phyloP scores from a whole-genome alignment of 2,797 vertebrate genomes.

The Xiphorhynchus erythropygius region DNA sequence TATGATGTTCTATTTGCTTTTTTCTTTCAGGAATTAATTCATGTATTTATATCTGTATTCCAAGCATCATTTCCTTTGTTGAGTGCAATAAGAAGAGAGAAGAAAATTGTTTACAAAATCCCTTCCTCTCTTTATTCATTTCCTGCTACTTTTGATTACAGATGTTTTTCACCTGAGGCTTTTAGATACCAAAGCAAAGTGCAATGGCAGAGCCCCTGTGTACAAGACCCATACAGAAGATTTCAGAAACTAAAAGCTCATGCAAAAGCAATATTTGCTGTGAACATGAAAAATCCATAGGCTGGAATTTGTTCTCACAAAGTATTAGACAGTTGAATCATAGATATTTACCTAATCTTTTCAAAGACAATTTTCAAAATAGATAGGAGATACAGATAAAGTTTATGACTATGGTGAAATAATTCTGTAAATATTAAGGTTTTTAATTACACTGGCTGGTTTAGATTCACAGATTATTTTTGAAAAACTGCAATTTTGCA shows the following conservation, averaged over 20 bases:
- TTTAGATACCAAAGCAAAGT: not conserved
- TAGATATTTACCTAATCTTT: not conserved
- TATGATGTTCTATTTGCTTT: not conserved
- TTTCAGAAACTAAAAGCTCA: not conserved
- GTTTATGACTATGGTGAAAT: not conserved
- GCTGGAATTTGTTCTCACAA: not conserved
- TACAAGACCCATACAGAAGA: not conserved
- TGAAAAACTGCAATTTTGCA: not conserved
- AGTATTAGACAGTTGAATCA: not conserved
- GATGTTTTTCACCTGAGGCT: not conserved
- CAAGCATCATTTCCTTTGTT: not conserved
- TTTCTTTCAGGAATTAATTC: not conserved
- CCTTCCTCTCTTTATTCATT: not conserved
- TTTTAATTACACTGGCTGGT: not conserved
- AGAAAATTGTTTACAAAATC: not conserved
- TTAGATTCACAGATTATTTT: not conserved
- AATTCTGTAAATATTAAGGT: not conserved
- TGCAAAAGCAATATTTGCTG: not conserved
- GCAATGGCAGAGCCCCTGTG: not conserved
- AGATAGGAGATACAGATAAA: not conserved
- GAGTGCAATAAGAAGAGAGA: not conserved
- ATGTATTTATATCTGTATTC: not conserved
- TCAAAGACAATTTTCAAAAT: not conserved
- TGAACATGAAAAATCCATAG: not conserved
- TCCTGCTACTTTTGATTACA: not conserved